Evolutionary conservation across 2,888 invertebrate genomes (phyloP).

Genomic region (Elegia similella): DNA sequence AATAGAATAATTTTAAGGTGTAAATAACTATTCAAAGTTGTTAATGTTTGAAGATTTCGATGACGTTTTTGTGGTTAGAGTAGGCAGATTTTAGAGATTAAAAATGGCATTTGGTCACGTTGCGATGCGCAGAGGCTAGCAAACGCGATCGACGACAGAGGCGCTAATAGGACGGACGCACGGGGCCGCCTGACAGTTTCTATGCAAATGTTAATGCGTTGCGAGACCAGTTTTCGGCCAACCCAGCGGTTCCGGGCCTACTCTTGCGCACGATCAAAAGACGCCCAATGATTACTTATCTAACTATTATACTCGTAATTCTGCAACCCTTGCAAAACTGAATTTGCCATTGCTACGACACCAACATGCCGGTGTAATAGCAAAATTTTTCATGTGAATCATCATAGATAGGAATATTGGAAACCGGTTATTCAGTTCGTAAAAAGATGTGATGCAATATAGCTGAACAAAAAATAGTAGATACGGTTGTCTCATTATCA

Average conservation of each 20-base stretch:
- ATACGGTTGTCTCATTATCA: slow-evolving; percentile 76
- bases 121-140: slow-evolving; percentile 30
- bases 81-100: background rate
- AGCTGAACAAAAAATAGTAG: slow-evolving; percentile 57
- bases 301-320: slow-evolving; percentile 31
- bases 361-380: background rate
- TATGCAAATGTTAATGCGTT: slow-evolving; percentile 79
- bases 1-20: no score
- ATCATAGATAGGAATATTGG: slow-evolving; percentile 34
- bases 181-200: slow-evolving; percentile 77
- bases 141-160: slow-evolving; percentile 46
- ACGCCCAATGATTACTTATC: slow-evolving; percentile 59
- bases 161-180: slow-evolving; percentile 63
- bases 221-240: slow-evolving; percentile 74
- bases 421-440: slow-evolving; percentile 42
- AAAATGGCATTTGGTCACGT: slow-evolving; percentile 1
- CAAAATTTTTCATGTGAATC: slow-evolving; percentile 37
- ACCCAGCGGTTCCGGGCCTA: slow-evolving; percentile 72
- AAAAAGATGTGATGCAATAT: slow-evolving; percentile 71
- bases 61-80: background rate
- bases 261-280: slow-evolving; percentile 60
- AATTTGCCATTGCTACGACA: slow-evolving; percentile 34
- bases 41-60: background rate
- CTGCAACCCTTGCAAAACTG: slow-evolving; percentile 50
- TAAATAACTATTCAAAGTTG: background rate